Base-by-base conservation (phyloP, 1,140 invertebrate genomes). In the Agrypnia vestita region DNA sequence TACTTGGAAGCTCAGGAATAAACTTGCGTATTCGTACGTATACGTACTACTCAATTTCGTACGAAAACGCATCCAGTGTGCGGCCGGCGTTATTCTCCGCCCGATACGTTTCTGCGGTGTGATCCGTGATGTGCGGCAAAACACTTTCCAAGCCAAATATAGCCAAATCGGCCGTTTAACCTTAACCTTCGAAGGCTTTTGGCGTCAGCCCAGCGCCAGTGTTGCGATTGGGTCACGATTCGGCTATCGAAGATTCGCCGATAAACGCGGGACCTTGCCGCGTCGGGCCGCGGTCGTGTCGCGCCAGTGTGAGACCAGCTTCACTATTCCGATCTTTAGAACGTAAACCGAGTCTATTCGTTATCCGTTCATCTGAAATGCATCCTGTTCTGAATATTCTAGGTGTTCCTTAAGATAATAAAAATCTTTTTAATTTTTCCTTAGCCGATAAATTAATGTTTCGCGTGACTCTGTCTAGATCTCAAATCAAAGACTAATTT, bases 141-240 rank as follows among this genome's bases (percentile, higher is more conserved):
- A 71, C 46, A 71, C 46, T 71, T 71, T 71, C 46, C 43, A 71
- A 46, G 47, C 46, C 46, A 21, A 49, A 46, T 71, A 11, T 71
- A 44, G 47, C 67, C 67, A 71, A 71, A 49, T 49, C 46, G 17
- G 43, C n/a, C 15, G 21, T 17, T 71, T 71, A 49, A 49, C 67
- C 67, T 71, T 71, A 71, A 71, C 67, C 67, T 71, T 71, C 43
- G 15, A 64, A 49, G n/a, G 61, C 61, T 64, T 71, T 71, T 71
- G 67, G 46, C 46, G 67, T 46, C 47, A 8, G 61, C 19, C 21
- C 59, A 21, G 17, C 17, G 25, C 43, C 13, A 49, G 43, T 25
- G 67, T 71, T 71, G 44, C 47, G 67, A 47, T 46, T 71, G 43
- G 67, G 67, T 71, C 67, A 71, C 67, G 67, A 71, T 8, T 64